Evolutionary conservation across 2,888 invertebrate genomes (phyloP).

Genomic region (Villa cingulata): DNA sequence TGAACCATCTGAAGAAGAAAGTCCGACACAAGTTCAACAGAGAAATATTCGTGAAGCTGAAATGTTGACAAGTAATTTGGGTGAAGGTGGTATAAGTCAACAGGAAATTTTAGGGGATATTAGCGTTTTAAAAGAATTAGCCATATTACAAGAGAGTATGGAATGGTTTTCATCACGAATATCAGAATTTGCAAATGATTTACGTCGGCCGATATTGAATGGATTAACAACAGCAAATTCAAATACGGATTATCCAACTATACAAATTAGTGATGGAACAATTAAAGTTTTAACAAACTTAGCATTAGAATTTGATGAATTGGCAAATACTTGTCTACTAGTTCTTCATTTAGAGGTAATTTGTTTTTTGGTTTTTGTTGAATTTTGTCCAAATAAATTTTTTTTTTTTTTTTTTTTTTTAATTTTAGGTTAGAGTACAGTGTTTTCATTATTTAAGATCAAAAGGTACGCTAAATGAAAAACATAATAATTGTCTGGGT

Average conservation of each 20-base stretch:
- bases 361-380: background rate
- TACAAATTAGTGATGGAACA: conserved; percentile 41
- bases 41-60: conserved; percentile 81
- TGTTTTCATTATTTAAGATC: conserved; percentile 84
- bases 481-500: conserved; percentile 26
- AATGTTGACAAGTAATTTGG: conserved; percentile 81
- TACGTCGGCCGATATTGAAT: conserved; percentile 40
- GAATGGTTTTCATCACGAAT: conserved; percentile 68
- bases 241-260: conserved; percentile 26
- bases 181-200: conserved; percentile 43
- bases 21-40: conserved; percentile 62
- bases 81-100: conserved; percentile 70
- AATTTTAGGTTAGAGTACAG: conserved; percentile 66
- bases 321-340: conserved; percentile 80
- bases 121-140: conserved; percentile 66
- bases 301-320: conserved; percentile 70
- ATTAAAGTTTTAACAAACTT: conserved; percentile 53
- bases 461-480: conserved; percentile 24
- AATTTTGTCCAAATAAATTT: no score
- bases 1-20: conserved; percentile 54
- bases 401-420: background rate
- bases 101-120: conserved; percentile 80
- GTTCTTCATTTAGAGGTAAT: conserved; percentile 81
- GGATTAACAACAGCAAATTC: conserved; percentile 24
- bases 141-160: conserved; percentile 84